Percentiles rank a stretch among this genome's conserved stretches.
Conservation (phyloP, 2,113 vertebrate genomes). For the Equus przewalskii region DNA sequence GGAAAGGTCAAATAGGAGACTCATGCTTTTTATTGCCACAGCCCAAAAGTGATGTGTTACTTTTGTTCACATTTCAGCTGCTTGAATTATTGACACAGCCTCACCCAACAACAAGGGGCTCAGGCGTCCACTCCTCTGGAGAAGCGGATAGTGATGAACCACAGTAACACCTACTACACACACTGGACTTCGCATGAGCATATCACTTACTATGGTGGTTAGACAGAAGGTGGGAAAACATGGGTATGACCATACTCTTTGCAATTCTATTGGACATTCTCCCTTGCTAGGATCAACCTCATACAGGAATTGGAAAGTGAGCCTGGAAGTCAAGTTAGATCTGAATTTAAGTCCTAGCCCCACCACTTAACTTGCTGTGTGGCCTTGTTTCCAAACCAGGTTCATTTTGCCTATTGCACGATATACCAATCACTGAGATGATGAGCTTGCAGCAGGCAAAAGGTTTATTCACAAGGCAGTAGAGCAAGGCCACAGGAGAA, state of each 20-base stretch:
- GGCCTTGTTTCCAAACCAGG: neutral
- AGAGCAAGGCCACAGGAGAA: too few species aligned
- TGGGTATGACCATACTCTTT: neutral
- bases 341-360: neutral
- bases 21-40: neutral
- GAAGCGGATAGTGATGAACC: too few species aligned
- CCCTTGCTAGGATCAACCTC: neutral
- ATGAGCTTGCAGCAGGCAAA: too few species aligned
- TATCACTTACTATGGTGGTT: neutral
- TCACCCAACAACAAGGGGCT: neutral
- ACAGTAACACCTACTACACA: neutral
- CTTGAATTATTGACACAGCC: neutral
- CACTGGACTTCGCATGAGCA: fast-evolving
- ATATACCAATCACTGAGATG: too few species aligned
- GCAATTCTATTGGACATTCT: neutral
- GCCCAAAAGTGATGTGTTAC: neutral
- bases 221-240: neutral
- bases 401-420: too few species aligned
- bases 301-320: neutral
- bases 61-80: neutral
- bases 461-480: too few species aligned
- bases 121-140: neutral
- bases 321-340: neutral
- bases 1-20: neutral
- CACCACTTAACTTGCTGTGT: neutral